A percentile compares a stretch with the other conserved stretches of the same genome.
Conservation (phyloP, 2,113 vertebrate genomes). For the Tachysurus vachellii region DNA sequence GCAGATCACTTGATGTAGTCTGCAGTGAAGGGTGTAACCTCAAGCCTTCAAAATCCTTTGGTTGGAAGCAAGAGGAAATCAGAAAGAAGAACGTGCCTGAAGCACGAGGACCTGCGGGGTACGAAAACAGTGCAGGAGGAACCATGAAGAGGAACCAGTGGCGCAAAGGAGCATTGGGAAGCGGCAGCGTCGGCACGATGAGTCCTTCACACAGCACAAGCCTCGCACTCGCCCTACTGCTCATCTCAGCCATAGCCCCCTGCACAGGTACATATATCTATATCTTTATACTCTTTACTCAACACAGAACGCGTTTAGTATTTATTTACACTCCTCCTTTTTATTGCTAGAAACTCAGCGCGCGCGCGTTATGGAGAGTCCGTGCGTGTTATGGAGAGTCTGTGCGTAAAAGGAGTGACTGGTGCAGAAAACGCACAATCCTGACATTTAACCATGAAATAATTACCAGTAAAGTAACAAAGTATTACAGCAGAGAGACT, state of each 20-base stretch:
- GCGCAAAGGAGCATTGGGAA: constrained; percentile 46
- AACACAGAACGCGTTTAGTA: neutral
- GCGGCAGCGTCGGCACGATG: constrained; percentile 50
- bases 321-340: neutral
- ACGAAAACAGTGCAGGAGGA: neutral
- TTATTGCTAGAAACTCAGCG: neutral
- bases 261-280: constrained; percentile 61
- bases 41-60: constrained; percentile 64
- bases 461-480: neutral
- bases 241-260: constrained; percentile 64
- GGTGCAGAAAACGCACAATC: neutral
- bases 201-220: constrained; percentile 58
- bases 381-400: neutral
- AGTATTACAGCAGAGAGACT: neutral
- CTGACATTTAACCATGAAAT: too few relatives aligned
- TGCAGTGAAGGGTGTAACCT: constrained; percentile 54
- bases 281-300: neutral
- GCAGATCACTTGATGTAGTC: constrained; percentile 48
- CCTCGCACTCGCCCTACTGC: constrained; percentile 64
- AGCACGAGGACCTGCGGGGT: neutral
- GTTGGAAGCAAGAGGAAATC: constrained; percentile 44
- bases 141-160: constrained; percentile 63
- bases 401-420: neutral
- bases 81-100: constrained; percentile 53
- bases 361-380: neutral